A percentile compares a stretch with the other conserved stretches of the same genome.
Evolutionary conservation across 2,888 invertebrate species (phyloP).

Genomic region (Aleiodes testaceus): DNA sequence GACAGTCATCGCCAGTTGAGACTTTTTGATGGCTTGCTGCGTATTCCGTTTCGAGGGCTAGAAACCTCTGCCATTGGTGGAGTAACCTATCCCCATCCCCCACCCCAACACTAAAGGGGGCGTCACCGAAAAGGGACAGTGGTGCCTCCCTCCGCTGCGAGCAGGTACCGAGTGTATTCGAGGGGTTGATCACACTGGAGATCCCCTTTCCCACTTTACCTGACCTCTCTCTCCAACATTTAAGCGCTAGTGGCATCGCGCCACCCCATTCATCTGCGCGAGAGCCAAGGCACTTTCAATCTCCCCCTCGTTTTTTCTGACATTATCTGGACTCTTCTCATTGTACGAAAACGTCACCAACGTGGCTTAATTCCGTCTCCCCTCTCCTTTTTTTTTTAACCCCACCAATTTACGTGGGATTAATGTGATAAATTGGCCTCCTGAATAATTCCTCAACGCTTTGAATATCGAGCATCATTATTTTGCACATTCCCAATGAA

Average conservation of each 20-base stretch:
- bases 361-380: conserved; percentile 54
- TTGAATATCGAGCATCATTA: not conserved
- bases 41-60: conserved; percentile 51
- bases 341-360: conserved; percentile 56
- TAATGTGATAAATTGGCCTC: conserved; percentile 42
- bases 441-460: no score
- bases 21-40: conserved; percentile 63
- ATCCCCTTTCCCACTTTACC: conserved; percentile 26
- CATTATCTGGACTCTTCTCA: conserved; percentile 51
- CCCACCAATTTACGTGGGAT: conserved; percentile 10
- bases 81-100: conserved; percentile 57
- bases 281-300: conserved; percentile 44
- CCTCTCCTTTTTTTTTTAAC: conserved; percentile 41
- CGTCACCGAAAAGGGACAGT: conserved; percentile 55
- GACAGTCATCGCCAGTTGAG: conserved; percentile 60
- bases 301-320: conserved; percentile 44
- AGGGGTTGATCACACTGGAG: conserved; percentile 41
- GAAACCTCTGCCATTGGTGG: conserved; percentile 57
- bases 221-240: conserved; percentile 7
- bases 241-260: conserved; percentile 35
- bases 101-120: conserved; percentile 52
- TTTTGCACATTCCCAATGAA: not conserved
- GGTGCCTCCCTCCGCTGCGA: conserved; percentile 22
- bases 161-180: conserved; percentile 30
- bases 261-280: conserved; percentile 35